These are phyloP conservation scores for Hassar affinis DNA, from an alignment of 2,113 vertebrate species.

Conservation along the genomic window DNA sequence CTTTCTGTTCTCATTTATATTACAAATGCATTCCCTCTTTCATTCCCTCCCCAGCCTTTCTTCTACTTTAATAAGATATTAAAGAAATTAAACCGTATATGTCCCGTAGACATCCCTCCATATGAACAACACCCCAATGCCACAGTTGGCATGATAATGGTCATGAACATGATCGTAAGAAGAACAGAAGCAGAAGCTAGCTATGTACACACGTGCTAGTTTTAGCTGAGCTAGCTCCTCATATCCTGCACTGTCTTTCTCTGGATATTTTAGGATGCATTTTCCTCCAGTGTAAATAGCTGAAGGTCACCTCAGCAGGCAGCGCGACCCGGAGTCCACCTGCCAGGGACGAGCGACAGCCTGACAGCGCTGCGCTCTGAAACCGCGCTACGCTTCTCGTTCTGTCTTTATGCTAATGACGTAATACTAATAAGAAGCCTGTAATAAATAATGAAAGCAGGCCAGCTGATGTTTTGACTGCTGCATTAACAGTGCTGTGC, in stretches of 20 bases:
- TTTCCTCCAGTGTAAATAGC: conserved; percentile 3
- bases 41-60: too few species aligned
- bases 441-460: background rate
- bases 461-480: background rate
- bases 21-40: too few species aligned
- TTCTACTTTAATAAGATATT: too few species aligned
- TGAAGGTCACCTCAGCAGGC: conserved; percentile 17
- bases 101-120: too few species aligned
- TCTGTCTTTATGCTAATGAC: background rate
- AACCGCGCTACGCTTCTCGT: background rate
- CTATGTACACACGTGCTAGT: background rate
- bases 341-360: conserved; percentile 1
- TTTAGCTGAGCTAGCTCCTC: background rate
- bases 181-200: too few species aligned
- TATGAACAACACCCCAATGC: background rate
- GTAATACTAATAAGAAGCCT: background rate
- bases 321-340: conserved; percentile 2
- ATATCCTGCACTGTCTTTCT: background rate
- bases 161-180: too few species aligned
- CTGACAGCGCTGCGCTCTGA: background rate
- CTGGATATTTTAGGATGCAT: background rate
- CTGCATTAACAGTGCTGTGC: background rate
- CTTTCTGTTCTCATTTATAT: background rate
- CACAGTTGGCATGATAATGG: too few species aligned
- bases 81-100: too few species aligned